Percentiles rank a stretch among this genome's conserved stretches.
phyloP scores from a whole-genome alignment of 1,140 invertebrate genomes.

The Lordiphosa stackelbergi region DNA sequence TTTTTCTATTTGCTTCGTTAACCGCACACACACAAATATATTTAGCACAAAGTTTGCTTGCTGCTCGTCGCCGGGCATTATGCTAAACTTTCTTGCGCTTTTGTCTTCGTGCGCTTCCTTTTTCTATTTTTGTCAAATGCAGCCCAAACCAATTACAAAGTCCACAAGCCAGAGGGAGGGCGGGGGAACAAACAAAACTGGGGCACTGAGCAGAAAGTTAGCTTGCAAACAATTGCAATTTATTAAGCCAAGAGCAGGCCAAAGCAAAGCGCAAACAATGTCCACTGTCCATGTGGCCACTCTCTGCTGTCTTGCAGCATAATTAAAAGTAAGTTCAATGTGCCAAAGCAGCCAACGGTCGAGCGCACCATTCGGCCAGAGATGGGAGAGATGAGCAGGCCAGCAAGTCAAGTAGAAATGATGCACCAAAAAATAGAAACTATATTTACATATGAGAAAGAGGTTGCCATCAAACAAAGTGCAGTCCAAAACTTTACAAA shows the following conservation, averaged over 20 bases:
- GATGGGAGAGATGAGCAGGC: constrained; percentile 37
- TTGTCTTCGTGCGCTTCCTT: constrained; percentile 23
- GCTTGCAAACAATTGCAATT: constrained; percentile 73
- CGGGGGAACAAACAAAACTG: constrained; percentile 39
- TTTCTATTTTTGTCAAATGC: constrained; percentile 63
- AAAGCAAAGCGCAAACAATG: constrained; percentile 57
- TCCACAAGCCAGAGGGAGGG: constrained; percentile 28
- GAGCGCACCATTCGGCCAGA: constrained; percentile 11
- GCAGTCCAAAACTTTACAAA: too few species aligned
- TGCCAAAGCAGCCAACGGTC: constrained; percentile 34
- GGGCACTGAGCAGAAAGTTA: constrained; percentile 55
- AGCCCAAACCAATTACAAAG: constrained; percentile 72
- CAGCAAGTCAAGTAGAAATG: constrained; percentile 3
- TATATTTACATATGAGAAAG: too few species aligned
- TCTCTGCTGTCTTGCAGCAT: constrained; percentile 38
- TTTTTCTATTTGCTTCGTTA: constrained; percentile 70
- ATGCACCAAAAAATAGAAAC: neutral
- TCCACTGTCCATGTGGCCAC: constrained; percentile 52
- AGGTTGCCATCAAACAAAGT: too few species aligned
- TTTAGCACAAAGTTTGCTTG: constrained; percentile 58
- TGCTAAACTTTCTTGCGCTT: constrained; percentile 62
- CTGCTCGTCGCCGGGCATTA: constrained; percentile 49
- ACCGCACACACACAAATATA: constrained; percentile 49
- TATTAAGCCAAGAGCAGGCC: constrained; percentile 62
- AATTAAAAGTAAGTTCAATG: constrained; percentile 74